A percentile compares a stretch with the other conserved stretches of the same genome.
phyloP scores from a whole-genome alignment of 1,140 invertebrate genomes.

The Cotesia vestalis region DNA sequence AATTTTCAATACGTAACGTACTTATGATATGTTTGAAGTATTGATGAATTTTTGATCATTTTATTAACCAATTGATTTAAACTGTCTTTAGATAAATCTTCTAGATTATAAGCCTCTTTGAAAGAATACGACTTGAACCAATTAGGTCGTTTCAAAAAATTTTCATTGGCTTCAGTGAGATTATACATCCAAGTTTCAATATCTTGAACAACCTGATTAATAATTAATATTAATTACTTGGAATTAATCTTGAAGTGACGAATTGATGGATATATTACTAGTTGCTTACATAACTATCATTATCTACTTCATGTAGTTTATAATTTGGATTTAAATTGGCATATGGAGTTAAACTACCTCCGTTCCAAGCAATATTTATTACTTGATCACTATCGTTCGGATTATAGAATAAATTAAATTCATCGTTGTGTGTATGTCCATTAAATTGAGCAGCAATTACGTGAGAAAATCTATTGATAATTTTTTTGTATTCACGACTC shows the following conservation, averaged over 20 bases:
- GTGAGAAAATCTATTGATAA: conserved; percentile 69
- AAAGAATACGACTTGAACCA: conserved; percentile 79
- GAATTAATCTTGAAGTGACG: no score
- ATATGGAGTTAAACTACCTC: conserved; percentile 76
- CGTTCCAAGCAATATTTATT: conserved; percentile 79
- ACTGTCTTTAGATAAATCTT: conserved; percentile 54
- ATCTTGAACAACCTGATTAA: conserved; percentile 71
- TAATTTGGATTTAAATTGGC: conserved; percentile 82
- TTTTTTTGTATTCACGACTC: conserved; percentile 72
- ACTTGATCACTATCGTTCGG: conserved; percentile 62
- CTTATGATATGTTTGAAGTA: conserved; percentile 57
- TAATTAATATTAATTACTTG: not conserved
- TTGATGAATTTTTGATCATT: conserved; percentile 51
- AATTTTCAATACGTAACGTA: conserved; percentile 34
- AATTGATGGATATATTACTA: not conserved
- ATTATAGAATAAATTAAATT: conserved; percentile 75
- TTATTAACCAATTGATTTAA: conserved; percentile 53
- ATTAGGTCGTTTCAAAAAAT: conserved; percentile 64
- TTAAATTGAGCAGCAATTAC: conserved; percentile 82
- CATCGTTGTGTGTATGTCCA: conserved; percentile 83
- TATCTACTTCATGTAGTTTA: conserved; percentile 76
- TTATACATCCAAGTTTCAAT: conserved; percentile 81
- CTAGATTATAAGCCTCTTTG: conserved; percentile 70
- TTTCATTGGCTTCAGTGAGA: conserved; percentile 78
- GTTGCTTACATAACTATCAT: conserved; percentile 68